A percentile compares a stretch with the other conserved stretches of the same genome.
phyloP scores from a whole-genome alignment of 1,140 invertebrate species.

The Eciton burchellii region DNA sequence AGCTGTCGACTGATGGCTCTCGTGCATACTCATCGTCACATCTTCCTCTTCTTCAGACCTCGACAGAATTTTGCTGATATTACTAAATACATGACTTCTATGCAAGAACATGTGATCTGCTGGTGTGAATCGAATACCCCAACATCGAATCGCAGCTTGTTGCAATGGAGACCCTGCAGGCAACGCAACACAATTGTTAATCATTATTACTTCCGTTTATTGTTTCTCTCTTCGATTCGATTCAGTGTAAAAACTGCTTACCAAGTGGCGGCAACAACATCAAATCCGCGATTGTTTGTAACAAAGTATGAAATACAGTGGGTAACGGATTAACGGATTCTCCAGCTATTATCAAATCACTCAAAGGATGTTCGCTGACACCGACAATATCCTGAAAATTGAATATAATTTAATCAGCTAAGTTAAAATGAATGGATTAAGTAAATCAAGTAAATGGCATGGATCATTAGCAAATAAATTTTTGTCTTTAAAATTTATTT shows the following conservation, averaged over 20 bases:
- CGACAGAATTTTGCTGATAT: conserved; percentile 98
- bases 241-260: conserved; percentile 46
- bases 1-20: conserved; percentile 86
- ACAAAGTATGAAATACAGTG: conserved; percentile 93
- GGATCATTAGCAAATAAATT: conserved; percentile 13
- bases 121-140: conserved; percentile 95
- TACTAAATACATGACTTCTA: conserved; percentile 96
- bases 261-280: conserved; percentile 95
- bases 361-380: conserved; percentile 93
- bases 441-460: too few species aligned
- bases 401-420: neutral
- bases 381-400: conserved; percentile 85
- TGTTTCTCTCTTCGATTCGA: neutral
- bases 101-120: conserved; percentile 98
- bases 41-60: conserved; percentile 93
- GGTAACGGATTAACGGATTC: conserved; percentile 92
- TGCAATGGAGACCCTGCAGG: conserved; percentile 91
- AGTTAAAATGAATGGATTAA: too few species aligned
- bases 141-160: conserved; percentile 97
- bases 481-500: conserved; percentile 2
- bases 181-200: too few species aligned
- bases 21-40: conserved; percentile 87
- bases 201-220: neutral
- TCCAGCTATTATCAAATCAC: conserved; percentile 92
- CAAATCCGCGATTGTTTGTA: conserved; percentile 96